Evolutionary conservation across 2,797 vertebrate genomes (phyloP), one percentile per base, ranked within the genome.

Genomic region (Catostomus latipinnis): DNA sequence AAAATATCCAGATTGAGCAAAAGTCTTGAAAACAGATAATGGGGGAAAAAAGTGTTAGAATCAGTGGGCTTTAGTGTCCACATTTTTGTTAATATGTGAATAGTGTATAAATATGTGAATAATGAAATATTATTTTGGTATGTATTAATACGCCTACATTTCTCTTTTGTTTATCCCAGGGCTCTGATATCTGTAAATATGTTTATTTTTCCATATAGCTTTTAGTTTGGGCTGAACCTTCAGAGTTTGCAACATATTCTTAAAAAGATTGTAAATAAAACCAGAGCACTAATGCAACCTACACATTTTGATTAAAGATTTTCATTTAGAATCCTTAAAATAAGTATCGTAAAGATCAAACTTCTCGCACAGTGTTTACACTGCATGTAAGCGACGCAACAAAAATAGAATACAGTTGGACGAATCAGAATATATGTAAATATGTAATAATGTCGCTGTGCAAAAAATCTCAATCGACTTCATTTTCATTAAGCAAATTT

Each of bases 51-150:
- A 67, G 67, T 79, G 46, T 52, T 81, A 63, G 79, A 14, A 71
- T 78, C 48, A 34, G 53, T 68, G 49, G 56, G 67, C 71, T 48
- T 2, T 22, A 73, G 10, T 61, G 52, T 77, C 70, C 71, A 67
- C 16, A 34, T 13, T 10, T 48, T 71, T 86, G 82, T 84, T 48
- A 53, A 74, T 86, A 75, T 75, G 76, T 82, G 68, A 68, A 90
- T 83, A 87, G 76, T 88, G 84, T 90, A 84, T 89, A 76, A 88
- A 89, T 90, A 85, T 89, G 89, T 89, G 84, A 87, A 84, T 88
- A 85, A 11, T 61, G 10, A 8, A 52, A 70, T 76, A 14, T 71
- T 70, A 78, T 71, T 71, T 78, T 78, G 69, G 34, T 63, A 16
- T 54, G 8, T 67, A 61, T 74, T 14, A 62, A 68, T 73, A 22